Conservation (phyloP, 2,113 vertebrate genomes). For the Syngnathus typhle region DNA sequence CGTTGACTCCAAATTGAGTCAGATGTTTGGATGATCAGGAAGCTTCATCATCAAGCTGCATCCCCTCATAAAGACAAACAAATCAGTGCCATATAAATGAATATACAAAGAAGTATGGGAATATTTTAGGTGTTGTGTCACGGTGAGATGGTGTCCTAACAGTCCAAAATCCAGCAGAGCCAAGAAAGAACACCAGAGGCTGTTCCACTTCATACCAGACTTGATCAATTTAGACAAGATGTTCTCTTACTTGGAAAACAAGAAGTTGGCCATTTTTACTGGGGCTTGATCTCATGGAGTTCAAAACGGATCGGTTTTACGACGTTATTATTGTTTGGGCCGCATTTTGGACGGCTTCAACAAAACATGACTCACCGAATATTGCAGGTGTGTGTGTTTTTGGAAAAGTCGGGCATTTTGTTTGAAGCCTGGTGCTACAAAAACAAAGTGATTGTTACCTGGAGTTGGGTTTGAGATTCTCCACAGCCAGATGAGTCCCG, state of each 20-base stretch:
- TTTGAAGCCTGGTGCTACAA: background rate
- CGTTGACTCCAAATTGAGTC: background rate
- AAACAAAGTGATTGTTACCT: slow-evolving; percentile 69
- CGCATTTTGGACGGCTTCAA: too few relatives aligned
- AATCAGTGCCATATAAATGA: slow-evolving; percentile 8
- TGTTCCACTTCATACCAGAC: slow-evolving; percentile 12
- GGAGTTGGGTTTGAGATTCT: slow-evolving; percentile 97
- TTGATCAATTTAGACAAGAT: slow-evolving; percentile 6
- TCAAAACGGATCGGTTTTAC: background rate
- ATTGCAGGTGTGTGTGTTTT: too few relatives aligned
- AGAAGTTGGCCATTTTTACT: background rate
- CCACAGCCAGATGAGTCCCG: slow-evolving; percentile 84
- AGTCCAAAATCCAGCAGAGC: slow-evolving; percentile 12
- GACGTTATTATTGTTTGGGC: background rate
- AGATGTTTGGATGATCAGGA: slow-evolving; percentile 6
- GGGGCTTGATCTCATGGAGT: background rate
- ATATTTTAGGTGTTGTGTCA: slow-evolving; percentile 5
- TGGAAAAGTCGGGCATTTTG: too few relatives aligned
- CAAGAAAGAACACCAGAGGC: slow-evolving; percentile 12
- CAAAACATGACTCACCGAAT: too few relatives aligned
- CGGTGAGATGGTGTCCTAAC: slow-evolving; percentile 10
- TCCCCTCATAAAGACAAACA: slow-evolving; percentile 1
- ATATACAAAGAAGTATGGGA: slow-evolving; percentile 15
- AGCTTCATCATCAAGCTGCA: slow-evolving; percentile 3
- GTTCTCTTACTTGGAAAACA: background rate